Base-by-base conservation (phyloP, 2,113 vertebrate genomes). In the Callaeas wilsoni region DNA sequence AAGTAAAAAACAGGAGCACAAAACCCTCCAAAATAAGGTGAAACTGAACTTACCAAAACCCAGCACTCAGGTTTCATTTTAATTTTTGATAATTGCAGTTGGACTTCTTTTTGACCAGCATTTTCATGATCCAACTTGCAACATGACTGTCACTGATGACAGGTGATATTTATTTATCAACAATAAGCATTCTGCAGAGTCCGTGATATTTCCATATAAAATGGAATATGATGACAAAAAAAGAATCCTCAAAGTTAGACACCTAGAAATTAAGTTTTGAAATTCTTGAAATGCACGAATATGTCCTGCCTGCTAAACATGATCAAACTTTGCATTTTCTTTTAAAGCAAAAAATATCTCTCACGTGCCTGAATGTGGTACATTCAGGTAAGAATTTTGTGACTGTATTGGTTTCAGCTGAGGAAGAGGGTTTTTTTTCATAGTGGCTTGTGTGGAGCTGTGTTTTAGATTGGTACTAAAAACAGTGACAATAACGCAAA, bases 1-100 rank as follows among this genome's bases (percentile, higher is more conserved):
- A 77, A 55, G 44, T 57, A 35, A 59, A 47, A 52, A 25, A 3
- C 6, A n/a, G 23, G 53, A 25, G 4, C 3, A 35, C 12, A 37
- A 42, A 68, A 2, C 2, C 6, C 4, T 57, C 4, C 4, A 30
- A 44, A 30, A 10, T 6, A 68, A 68, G 69, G n/a, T 4, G 3
- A 67, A 52, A 56, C 1, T 11, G 50, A 74, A 49, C 6, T 4
- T 9, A 3, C 9, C 14, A 20, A 41, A 41, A 14, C 1, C 1
- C 16, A 67, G 2, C 4, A 56, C 6, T 52, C 3, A 76, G 16
- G 4, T 47, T 9, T 60, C 14, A 19, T 79, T 86, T 70, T 52
- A 26, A 26, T 53, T 65, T 71, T 67, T 73, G 27, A 63, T 29
- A 53, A 16, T 29, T 53, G 7, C 19, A n/a, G 2, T 7, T 75